Conservation (phyloP, 2,113 vertebrate species). For the Sinocyclocheilus grahami region DNA sequence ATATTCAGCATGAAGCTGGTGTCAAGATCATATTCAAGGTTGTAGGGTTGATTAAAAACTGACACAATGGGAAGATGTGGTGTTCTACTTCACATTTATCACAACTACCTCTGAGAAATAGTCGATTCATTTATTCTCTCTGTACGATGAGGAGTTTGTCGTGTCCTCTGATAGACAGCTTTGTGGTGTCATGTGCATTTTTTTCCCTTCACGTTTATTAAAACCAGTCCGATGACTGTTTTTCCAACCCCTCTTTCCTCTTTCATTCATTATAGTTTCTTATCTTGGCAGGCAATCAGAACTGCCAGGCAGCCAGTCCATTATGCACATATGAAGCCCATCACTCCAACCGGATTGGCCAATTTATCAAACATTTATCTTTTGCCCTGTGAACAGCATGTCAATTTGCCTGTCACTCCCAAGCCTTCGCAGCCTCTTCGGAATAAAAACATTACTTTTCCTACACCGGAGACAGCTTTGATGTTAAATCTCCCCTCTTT, state of each 20-base stretch:
- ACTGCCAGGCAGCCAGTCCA: slow-evolving; percentile 85
- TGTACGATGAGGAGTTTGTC: slow-evolving; percentile 28
- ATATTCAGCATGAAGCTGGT: slow-evolving; percentile 30
- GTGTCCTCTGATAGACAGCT: slow-evolving; percentile 43
- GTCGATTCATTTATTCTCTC: not conserved
- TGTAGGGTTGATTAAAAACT: slow-evolving; percentile 20
- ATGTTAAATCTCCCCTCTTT: slow-evolving; percentile 50
- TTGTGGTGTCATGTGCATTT: slow-evolving; percentile 37
- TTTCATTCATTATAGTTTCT: slow-evolving; percentile 86
- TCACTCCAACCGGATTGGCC: slow-evolving; percentile 85
- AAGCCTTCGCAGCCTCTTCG: slow-evolving; percentile 76
- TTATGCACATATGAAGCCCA: slow-evolving; percentile 93
- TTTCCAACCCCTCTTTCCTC: slow-evolving; percentile 77
- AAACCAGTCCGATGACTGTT: slow-evolving; percentile 82
- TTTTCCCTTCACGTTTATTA: slow-evolving; percentile 86
- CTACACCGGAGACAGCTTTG: slow-evolving; percentile 60
- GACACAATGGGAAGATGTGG: not conserved
- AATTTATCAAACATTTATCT: slow-evolving; percentile 97
- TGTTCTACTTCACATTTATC: slow-evolving; percentile 21
- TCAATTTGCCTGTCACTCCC: slow-evolving; percentile 85
- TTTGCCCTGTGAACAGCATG: slow-evolving; percentile 86
- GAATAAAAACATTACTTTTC: slow-evolving; percentile 72
- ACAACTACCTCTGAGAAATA: not conserved
- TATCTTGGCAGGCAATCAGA: slow-evolving; percentile 91
- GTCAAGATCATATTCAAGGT: slow-evolving; percentile 34